Percentiles rank a stretch among this genome's conserved stretches.
Evolutionary conservation across 2,797 vertebrate species (phyloP).

Genomic region (Heliangelus exortis): DNA sequence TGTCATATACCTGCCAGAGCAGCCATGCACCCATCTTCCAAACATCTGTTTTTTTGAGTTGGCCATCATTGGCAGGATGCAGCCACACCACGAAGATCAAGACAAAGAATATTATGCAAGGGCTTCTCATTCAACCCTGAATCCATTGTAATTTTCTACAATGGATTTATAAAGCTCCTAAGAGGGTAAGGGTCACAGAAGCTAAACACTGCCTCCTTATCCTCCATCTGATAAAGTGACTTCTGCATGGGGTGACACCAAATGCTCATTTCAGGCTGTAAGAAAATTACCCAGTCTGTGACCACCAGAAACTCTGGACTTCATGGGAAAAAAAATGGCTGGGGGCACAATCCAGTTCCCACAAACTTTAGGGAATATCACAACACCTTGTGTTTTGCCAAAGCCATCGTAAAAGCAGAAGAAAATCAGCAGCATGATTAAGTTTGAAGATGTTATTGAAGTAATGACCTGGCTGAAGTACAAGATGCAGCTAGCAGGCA

Average conservation of each 20-base stretch:
- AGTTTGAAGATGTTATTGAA: not conserved
- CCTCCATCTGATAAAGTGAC: not conserved
- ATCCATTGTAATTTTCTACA: not conserved
- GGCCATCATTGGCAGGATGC: not conserved
- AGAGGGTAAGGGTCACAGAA: not conserved
- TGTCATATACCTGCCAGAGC: not conserved
- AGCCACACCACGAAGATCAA: not conserved
- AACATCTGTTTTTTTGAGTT: not conserved
- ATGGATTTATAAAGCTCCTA: not conserved
- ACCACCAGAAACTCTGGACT: not conserved
- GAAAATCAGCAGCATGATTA: not conserved
- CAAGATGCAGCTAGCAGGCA: not conserved
- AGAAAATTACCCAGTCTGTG: not conserved
- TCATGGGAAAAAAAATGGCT: not conserved
- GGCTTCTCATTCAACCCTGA: not conserved
- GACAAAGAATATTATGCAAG: not conserved
- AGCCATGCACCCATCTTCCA: not conserved
- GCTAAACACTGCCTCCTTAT: not conserved
- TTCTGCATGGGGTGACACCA: not conserved
- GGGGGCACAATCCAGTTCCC: not conserved
- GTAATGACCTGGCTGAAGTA: not conserved
- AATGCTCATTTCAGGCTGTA: not conserved
- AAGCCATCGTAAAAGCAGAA: not conserved
- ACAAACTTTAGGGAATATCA: not conserved
- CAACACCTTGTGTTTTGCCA: not conserved